phyloP scores from a whole-genome alignment of 2,797 vertebrate genomes.

The Phrynocephalus vlangalii region DNA sequence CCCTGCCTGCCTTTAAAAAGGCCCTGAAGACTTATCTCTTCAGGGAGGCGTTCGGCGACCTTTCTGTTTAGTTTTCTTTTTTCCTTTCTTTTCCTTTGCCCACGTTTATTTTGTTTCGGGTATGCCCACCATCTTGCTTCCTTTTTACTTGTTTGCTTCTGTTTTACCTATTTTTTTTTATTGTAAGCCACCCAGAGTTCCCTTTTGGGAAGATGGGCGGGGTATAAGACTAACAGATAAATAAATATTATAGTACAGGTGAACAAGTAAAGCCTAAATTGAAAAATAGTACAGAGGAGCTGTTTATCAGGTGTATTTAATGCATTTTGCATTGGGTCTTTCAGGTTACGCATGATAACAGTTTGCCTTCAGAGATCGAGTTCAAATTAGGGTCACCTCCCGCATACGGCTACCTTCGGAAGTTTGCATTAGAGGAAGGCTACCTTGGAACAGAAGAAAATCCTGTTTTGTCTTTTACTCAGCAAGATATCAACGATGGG shows the following conservation, averaged over 20 bases:
- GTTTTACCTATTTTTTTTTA: no score
- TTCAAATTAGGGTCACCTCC: slow-evolving; percentile 83
- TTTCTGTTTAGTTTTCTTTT: no score
- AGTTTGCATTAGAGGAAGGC: slow-evolving; percentile 77
- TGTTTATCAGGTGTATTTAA: slow-evolving; percentile 2
- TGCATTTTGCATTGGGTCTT: slow-evolving; percentile 55
- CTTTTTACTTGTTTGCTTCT: no score
- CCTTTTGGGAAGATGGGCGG: no score
- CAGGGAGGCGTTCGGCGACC: no score
- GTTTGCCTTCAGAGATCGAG: slow-evolving; percentile 85
- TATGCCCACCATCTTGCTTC: no score
- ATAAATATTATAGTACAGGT: neutral
- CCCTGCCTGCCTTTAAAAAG: no score
- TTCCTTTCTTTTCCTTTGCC: no score
- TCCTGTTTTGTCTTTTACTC: slow-evolving; percentile 84
- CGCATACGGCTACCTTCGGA: slow-evolving; percentile 82
- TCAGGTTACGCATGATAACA: slow-evolving; percentile 88
- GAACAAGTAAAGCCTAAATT: neutral
- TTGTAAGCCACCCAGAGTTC: no score
- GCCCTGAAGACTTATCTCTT: no score
- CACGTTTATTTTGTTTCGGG: no score
- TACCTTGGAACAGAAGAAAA: slow-evolving; percentile 76
- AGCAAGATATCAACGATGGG: slow-evolving; percentile 85
- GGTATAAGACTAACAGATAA: no score
- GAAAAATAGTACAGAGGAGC: slow-evolving; percentile 3